phyloP scores from a whole-genome alignment of 2,797 vertebrate species.

The Phyllotis vaccarum region DNA sequence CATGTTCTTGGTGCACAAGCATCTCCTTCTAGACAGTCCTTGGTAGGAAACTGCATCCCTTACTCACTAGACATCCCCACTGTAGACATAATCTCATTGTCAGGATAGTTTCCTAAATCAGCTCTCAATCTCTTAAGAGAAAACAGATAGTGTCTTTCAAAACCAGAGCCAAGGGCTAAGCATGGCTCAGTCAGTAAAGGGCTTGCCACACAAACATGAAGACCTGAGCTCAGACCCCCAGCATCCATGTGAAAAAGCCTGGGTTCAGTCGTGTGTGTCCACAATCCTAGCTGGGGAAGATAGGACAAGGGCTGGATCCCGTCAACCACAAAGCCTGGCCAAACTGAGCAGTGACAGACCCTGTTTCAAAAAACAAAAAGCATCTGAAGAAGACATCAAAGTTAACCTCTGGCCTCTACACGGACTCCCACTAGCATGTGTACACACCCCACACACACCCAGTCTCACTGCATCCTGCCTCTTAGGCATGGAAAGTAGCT shows the following conservation, averaged over 20 bases:
- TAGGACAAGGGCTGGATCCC: too few species aligned
- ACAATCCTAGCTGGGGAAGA: neutral
- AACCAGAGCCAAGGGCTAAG: neutral
- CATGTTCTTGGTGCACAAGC: neutral
- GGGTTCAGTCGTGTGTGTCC: neutral
- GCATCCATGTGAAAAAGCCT: neutral
- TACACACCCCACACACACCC: neutral
- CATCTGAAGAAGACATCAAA: neutral
- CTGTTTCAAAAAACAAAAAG: neutral
- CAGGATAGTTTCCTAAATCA: conserved; percentile 55
- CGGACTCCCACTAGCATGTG: neutral
- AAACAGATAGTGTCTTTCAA: neutral
- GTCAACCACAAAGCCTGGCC: neutral
- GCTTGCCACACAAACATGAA: neutral
- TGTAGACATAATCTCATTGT: conserved; percentile 54
- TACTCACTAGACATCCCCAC: neutral
- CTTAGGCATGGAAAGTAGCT: too few species aligned
- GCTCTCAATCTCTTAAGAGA: conserved; percentile 30
- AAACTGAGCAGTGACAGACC: neutral
- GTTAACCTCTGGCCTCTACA: neutral
- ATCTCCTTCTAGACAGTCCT: conserved; percentile 65
- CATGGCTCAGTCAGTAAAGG: neutral
- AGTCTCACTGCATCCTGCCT: neutral
- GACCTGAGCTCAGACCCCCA: neutral
- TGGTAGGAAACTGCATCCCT: neutral